Evolutionary conservation across 2,888 invertebrate species (phyloP).

Genomic region (Sturmia bella): DNA sequence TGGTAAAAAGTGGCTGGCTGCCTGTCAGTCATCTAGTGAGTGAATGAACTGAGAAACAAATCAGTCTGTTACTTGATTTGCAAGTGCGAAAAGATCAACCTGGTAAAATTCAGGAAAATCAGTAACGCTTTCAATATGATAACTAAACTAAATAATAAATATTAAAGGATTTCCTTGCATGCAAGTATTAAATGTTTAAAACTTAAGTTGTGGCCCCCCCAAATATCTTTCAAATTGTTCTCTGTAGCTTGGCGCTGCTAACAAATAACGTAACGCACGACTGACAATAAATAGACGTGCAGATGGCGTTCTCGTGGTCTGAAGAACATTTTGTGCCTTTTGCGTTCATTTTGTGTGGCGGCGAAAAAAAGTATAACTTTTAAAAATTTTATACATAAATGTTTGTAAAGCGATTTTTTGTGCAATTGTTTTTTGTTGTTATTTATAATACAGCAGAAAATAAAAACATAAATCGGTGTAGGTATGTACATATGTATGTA

Average conservation of each 20-base stretch:
- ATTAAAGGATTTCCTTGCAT: background rate
- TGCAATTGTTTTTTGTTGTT: slow-evolving; percentile 43
- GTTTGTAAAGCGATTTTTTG: slow-evolving; percentile 40
- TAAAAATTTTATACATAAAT: slow-evolving; percentile 48
- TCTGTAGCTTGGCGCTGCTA: background rate
- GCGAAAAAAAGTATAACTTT: slow-evolving; percentile 47
- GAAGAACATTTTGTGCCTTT: slow-evolving; percentile 45
- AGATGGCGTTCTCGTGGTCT: slow-evolving; percentile 68
- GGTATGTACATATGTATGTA: background rate
- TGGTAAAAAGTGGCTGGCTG: slow-evolving; percentile 46
- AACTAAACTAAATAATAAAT: too few relatives aligned
- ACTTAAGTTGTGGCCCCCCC: background rate
- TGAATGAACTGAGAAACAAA: slow-evolving; percentile 58
- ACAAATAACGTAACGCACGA: slow-evolving; percentile 51
- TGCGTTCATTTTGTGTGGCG: slow-evolving; percentile 20
- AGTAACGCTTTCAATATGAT: too few relatives aligned
- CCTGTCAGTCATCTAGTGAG: slow-evolving; percentile 47
- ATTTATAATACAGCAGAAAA: slow-evolving; percentile 31
- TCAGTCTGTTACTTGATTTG: slow-evolving; percentile 58
- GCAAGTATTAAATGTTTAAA: background rate
- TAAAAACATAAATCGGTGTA: too few relatives aligned
- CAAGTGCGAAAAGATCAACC: slow-evolving; percentile 9
- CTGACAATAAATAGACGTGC: slow-evolving; percentile 57
- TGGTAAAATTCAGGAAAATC: background rate
- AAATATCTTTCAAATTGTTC: background rate